phyloP scores from a whole-genome alignment of 2,888 invertebrate genomes.

The Deilephila elpenor region DNA sequence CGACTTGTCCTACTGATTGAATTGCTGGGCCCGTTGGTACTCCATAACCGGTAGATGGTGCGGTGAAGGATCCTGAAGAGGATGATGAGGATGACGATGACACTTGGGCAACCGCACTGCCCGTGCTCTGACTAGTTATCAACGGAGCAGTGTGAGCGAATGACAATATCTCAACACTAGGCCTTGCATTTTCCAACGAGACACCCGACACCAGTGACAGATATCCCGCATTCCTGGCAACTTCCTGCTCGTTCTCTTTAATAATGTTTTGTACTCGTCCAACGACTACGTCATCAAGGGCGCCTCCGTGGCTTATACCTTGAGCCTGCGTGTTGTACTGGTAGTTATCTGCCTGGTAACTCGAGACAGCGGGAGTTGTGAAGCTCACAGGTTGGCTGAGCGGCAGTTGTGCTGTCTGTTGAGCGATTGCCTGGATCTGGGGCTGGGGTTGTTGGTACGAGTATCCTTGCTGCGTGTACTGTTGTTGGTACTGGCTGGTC shows the following conservation, averaged over 20 bases:
- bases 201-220: conserved; percentile 74
- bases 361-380: conserved; percentile 54
- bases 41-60: conserved; percentile 56
- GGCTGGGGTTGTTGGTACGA: conserved; percentile 45
- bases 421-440: conserved; percentile 38
- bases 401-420: conserved; percentile 44
- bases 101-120: conserved; percentile 52
- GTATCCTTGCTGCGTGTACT: conserved; percentile 47
- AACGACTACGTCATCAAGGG: conserved; percentile 69
- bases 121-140: conserved; percentile 40
- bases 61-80: conserved; percentile 36
- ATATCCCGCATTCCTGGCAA: conserved; percentile 72
- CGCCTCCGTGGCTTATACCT: conserved; percentile 58
- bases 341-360: conserved; percentile 73
- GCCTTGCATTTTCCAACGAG: conserved; percentile 69
- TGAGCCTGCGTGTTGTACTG: conserved; percentile 63
- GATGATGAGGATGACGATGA: conserved; percentile 45
- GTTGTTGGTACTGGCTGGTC: conserved; percentile 35
- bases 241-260: conserved; percentile 71
- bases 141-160: conserved; percentile 71
- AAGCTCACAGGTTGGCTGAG: conserved; percentile 53
- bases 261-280: conserved; percentile 71
- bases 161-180: conserved; percentile 76
- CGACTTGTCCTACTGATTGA: conserved; percentile 45
- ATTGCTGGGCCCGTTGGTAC: conserved; percentile 54